These are phyloP conservation scores for Caloenas nicobarica DNA, from an alignment of 2,113 vertebrate species.

Conservation along the genomic window DNA sequence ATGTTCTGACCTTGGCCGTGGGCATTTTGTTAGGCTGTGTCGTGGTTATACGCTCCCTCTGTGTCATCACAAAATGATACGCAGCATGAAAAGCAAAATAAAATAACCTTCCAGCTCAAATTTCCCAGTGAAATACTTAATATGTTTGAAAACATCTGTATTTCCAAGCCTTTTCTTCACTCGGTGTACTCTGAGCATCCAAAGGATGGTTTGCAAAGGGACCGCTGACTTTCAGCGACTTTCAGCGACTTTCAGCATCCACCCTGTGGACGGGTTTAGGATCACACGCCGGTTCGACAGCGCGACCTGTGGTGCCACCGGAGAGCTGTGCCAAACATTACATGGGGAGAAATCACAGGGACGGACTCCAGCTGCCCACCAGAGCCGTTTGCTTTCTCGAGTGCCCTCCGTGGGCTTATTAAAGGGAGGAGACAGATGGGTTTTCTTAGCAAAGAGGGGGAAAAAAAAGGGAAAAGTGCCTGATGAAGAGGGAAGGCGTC, in stretches of 20 bases:
- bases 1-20: too few species aligned
- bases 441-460: background rate
- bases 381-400: too few species aligned
- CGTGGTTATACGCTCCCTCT: too few species aligned
- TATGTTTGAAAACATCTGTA: background rate
- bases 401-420: accelerated
- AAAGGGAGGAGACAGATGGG: background rate
- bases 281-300: accelerated
- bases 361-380: too few species aligned
- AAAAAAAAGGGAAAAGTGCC: background rate
- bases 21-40: too few species aligned
- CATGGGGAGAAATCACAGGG: too few species aligned
- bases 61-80: too few species aligned
- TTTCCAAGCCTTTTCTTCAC: background rate
- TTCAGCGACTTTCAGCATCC: background rate
- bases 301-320: accelerated
- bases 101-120: background rate
- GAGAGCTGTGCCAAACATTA: background rate
- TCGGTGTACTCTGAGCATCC: background rate
- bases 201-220: background rate
- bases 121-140: background rate
- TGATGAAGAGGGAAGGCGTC: background rate
- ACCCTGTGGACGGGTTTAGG: background rate
- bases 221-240: background rate
- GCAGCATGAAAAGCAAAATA: background rate